Evolutionary conservation across 2,113 vertebrate species (phyloP), one percentile per base, ranked within the genome.

Genomic region (Pontoporia blainvillei): DNA sequence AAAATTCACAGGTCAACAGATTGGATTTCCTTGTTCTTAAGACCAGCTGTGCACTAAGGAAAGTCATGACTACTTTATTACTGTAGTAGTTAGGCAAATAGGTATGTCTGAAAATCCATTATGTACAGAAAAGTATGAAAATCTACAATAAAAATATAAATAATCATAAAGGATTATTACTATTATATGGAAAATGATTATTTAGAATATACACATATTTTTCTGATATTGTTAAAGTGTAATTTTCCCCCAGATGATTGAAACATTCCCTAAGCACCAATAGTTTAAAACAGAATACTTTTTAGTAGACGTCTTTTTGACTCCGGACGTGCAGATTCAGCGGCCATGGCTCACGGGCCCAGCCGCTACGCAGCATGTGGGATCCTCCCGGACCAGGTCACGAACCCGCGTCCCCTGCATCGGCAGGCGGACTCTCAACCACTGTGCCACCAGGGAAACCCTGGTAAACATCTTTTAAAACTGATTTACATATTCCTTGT

Each of bases 1-100:
- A 92, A 83, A 94, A 91, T 69, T 96, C 79, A 76, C 25, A 52
- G 36, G 69, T 67, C 54, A 95, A 49, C 29, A 25, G n/a, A 57
- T 14, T 66, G n/a, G 59, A 54, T 93, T 78, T 96, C 81, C 46
- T 79, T 90, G 39, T 62, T 94, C 44, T 67, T 86, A 52, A 85
- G 18, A 94, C 8, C n/a, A 86, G 36, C 54, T 93, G 12, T 73
- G 11, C 25, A 34, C 25, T 59, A 90, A 75, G 39, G 67, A 52
- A 67, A 91, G 82, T 34, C 36, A 6, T 18, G 29, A 36, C 23
- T 66, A 17, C 27, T 44, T 59, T 71, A 39, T 52, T 54, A 34
- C 25, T 88, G 52, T 12, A 61, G n/a, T 12, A 85, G n/a, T 23
- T 72, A 86, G 31, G 21, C 14, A 83, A 49, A 31, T 4, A 78